A percentile compares a stretch with the other conserved stretches of the same genome.
Conservation (phyloP, 2,797 vertebrate genomes). For the Dendrocincla fuliginosa region DNA sequence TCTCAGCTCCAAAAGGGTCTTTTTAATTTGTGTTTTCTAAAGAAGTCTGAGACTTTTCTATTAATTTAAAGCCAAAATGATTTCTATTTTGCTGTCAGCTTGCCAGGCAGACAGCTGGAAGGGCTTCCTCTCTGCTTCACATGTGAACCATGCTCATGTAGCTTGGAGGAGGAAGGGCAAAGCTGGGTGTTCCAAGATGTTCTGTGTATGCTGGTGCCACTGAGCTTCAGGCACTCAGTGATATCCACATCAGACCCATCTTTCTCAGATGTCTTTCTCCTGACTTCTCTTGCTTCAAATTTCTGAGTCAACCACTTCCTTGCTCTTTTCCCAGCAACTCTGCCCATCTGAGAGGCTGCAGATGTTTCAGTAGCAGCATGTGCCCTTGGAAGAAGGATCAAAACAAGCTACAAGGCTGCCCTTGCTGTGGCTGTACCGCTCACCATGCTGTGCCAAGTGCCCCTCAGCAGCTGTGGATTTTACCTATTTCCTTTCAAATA, state of each 20-base stretch:
- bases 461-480: not conserved
- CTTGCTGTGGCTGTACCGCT: not conserved
- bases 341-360: not conserved
- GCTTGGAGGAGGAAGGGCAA: not conserved
- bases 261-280: not conserved
- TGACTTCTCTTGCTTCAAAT: not conserved
- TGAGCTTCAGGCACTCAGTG: not conserved
- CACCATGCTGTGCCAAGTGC: not conserved
- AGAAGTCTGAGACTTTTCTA: not conserved
- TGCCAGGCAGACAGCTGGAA: constrained; percentile 20
- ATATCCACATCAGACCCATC: not conserved
- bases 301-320: not conserved
- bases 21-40: not conserved
- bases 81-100: not conserved
- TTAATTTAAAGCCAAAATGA: not conserved
- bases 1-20: not conserved
- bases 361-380: not conserved
- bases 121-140: not conserved
- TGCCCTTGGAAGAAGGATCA: not conserved
- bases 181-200: not conserved
- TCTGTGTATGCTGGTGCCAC: not conserved
- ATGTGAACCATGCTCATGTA: not conserved
- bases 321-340: not conserved
- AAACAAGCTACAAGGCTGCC: not conserved
- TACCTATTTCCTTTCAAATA: not conserved